Evolutionary conservation across 2,797 vertebrate genomes (phyloP).

Genomic region (Ptychadena robeensis): DNA sequence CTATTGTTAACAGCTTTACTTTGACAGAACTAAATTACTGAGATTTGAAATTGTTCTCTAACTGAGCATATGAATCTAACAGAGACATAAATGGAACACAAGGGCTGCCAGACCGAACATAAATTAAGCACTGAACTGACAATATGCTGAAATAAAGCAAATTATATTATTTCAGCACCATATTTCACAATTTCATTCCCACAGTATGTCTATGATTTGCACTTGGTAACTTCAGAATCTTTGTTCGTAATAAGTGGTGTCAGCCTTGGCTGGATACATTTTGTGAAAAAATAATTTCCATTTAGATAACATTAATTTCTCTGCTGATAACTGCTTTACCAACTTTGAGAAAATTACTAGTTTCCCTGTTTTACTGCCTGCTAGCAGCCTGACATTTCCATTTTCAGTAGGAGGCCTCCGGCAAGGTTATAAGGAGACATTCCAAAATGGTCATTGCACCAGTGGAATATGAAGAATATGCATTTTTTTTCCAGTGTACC

Average conservation of each 20-base stretch:
- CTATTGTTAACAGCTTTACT: not conserved
- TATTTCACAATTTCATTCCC: slow-evolving; percentile 6
- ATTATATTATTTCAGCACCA: slow-evolving; percentile 20
- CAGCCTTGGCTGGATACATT: slow-evolving; percentile 17
- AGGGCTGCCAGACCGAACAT: slow-evolving; percentile 37
- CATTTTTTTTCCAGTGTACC: not conserved
- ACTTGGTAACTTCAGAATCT: not conserved
- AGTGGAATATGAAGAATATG: not conserved
- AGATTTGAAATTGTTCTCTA: slow-evolving; percentile 27
- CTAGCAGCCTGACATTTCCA: not conserved
- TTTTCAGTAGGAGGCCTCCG: not conserved
- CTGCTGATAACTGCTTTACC: slow-evolving; percentile 26
- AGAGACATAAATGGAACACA: slow-evolving; percentile 29
- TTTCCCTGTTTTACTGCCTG: not conserved
- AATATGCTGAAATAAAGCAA: slow-evolving; percentile 31
- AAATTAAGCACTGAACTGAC: slow-evolving; percentile 38
- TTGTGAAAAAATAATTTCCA: slow-evolving; percentile 35
- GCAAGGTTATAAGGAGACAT: not conserved
- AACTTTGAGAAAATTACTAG: slow-evolving; percentile 17
- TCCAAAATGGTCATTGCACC: not conserved
- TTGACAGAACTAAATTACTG: not conserved
- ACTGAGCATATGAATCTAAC: slow-evolving; percentile 10
- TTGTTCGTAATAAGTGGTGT: slow-evolving; percentile 4
- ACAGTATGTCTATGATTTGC: slow-evolving; percentile 11
- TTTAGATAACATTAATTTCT: slow-evolving; percentile 15